phyloP scores from a whole-genome alignment of 2,888 invertebrate genomes.

The Arrhopalites spinosus region DNA sequence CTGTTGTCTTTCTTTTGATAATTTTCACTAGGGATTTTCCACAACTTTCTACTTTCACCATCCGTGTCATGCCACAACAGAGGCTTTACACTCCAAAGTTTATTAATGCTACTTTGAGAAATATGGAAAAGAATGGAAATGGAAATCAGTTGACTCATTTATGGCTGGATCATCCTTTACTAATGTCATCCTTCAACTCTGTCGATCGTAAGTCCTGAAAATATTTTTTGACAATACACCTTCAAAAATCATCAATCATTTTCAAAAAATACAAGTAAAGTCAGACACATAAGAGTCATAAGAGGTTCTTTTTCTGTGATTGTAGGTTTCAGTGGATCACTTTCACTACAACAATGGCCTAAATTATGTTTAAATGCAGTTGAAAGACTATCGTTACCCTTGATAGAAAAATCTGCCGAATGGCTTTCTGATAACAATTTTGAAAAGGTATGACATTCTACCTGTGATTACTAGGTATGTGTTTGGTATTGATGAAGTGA shows the following conservation, averaged over 20 bases:
- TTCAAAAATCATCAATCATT: too few species aligned
- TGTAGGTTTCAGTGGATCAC: background rate
- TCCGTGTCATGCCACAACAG: constrained; percentile 45
- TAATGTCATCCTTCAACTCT: constrained; percentile 21
- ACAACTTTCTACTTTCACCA: constrained; percentile 45
- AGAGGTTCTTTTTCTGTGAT: background rate
- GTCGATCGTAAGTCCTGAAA: constrained; percentile 16
- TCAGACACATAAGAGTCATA: background rate
- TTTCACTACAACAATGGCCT: constrained; percentile 37
- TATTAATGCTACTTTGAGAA: constrained; percentile 39
- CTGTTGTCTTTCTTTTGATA: too few species aligned
- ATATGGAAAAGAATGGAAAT: constrained; percentile 37
- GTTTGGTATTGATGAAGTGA: background rate
- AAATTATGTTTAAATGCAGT: constrained; percentile 36
- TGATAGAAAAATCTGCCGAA: constrained; percentile 40
- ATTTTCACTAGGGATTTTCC: too few species aligned
- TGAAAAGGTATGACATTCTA: constrained; percentile 17
- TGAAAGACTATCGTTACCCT: constrained; percentile 41
- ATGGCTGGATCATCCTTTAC: constrained; percentile 52
- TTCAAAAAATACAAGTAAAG: too few species aligned
- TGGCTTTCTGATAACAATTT: constrained; percentile 28
- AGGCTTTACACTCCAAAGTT: constrained; percentile 45
- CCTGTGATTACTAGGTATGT: background rate
- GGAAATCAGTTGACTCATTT: constrained; percentile 37
- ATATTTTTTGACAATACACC: too few species aligned